Percentiles rank a stretch among this genome's conserved stretches.
Evolutionary conservation across 2,113 vertebrate species (phyloP).

Genomic region (Mesoclemmys tuberculata): DNA sequence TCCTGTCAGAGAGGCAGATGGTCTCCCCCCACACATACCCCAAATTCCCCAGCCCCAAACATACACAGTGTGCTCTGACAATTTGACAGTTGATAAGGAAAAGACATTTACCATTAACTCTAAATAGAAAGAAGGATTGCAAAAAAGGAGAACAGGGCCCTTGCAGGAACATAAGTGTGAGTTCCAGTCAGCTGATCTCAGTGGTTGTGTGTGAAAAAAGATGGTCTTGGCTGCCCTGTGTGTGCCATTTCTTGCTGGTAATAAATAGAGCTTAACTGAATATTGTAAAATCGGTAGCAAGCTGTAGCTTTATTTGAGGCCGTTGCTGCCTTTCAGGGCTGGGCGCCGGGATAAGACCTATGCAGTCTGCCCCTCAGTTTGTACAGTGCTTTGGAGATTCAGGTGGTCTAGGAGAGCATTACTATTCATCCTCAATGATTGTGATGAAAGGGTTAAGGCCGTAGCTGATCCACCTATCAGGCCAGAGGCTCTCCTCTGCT

Average conservation of each 20-base stretch:
- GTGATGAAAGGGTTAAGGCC: neutral
- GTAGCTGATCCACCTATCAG: neutral
- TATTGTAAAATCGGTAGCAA: conserved; percentile 49
- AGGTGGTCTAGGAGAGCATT: neutral
- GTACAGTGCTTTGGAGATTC: neutral
- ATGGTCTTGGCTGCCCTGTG: conserved; percentile 23
- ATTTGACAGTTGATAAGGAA: conserved; percentile 71
- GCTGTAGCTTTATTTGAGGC: conserved; percentile 24
- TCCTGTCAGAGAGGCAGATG: conserved; percentile 73
- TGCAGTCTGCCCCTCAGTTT: neutral
- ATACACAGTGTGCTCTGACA: conserved; percentile 56
- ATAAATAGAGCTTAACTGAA: conserved; percentile 67
- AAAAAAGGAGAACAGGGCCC: conserved; percentile 39
- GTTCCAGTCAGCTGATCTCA: conserved; percentile 46
- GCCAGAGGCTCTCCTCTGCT: neutral
- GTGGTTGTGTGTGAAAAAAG: conserved; percentile 8
- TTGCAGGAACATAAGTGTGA: conserved; percentile 42
- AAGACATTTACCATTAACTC: conserved; percentile 60
- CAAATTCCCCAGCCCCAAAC: conserved; percentile 56
- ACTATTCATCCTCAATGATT: neutral
- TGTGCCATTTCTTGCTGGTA: conserved; percentile 35
- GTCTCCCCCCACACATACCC: conserved; percentile 41
- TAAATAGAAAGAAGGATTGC: conserved; percentile 57
- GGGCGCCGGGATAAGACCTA: neutral
- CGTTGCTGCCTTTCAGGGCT: neutral